Base-by-base conservation (phyloP, 1,140 invertebrate genomes). In the Bombus breviceps region DNA sequence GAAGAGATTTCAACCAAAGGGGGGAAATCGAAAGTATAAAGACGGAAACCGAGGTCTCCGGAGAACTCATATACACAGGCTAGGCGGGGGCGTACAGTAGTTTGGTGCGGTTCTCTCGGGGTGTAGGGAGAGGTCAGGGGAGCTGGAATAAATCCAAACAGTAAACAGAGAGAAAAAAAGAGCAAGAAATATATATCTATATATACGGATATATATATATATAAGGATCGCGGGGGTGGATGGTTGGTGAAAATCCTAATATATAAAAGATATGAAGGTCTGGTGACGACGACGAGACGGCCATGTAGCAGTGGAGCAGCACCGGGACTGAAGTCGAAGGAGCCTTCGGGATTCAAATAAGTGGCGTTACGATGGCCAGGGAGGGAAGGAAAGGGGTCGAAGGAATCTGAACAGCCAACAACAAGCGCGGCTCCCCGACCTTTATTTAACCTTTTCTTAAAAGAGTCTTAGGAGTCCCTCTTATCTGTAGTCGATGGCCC, bases 381-480 rank as follows among this genome's bases (percentile, higher is more conserved):
- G 39, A 43, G 28, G 75, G 59, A 77, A 32, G 39, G 76, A 72
- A 76, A 81, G 86, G 89, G 87, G 85, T 92, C 89, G 92, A 91
- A 92, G 93, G 94, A 94, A 95, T 95, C 94, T 94, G 92, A 94
- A 95, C 94, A 93, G 94, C 94, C 92, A 95, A 95, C 94, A 95
- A 94, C 93, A 93, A 91, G 90, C 90, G 87, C 88, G 80, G 86
- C 86, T 83, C 90, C 86, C 84, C 90, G 90, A 92, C 91, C 93
- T 94, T 94, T 95, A 94, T 94, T 95, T 94, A 94, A 95, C 94
- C 94, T 94, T 95, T 94, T 93, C 94, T 94, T 93, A 92, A 93
- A 92, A 92, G 89, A 93, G 92, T 94, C 93, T 94, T 94, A 90
- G 91, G 90, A 93, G 91, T 89, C 88, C 88, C 92, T 93, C 92